phyloP scores from a whole-genome alignment of 2,113 vertebrate species.

The Chloropsis hardwickii region DNA sequence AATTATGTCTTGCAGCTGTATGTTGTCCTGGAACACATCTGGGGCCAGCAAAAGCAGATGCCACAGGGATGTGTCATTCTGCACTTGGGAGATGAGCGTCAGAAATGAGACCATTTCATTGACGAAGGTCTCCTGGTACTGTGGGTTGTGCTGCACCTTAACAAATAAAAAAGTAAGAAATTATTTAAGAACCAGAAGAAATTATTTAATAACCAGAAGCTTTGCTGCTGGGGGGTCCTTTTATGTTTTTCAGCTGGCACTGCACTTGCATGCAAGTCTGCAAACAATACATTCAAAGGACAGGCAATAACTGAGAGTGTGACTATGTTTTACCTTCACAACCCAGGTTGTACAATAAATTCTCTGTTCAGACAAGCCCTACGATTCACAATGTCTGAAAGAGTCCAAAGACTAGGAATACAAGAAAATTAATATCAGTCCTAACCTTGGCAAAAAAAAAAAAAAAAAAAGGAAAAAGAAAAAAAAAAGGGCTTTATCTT shows the following conservation, averaged over 20 bases:
- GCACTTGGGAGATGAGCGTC: constrained; percentile 68
- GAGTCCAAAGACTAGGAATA: neutral
- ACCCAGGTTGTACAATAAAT: neutral
- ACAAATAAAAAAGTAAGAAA: constrained; percentile 14
- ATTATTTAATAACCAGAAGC: neutral
- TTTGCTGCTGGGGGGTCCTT: neutral
- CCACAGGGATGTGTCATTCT: constrained; percentile 74
- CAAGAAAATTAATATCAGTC: neutral
- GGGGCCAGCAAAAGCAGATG: constrained; percentile 71
- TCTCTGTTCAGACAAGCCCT: constrained; percentile 5
- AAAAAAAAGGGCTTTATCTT: neutral
- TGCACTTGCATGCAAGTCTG: neutral
- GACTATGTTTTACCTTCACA: constrained; percentile 24
- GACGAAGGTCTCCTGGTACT: constrained; percentile 67
- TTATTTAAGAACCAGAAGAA: neutral
- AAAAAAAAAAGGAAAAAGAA: neutral
- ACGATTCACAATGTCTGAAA: neutral
- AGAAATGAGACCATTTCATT: constrained; percentile 59
- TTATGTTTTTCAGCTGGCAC: neutral
- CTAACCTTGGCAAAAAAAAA: neutral
- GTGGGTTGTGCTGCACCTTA: constrained; percentile 67
- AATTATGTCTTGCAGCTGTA: constrained; percentile 16
- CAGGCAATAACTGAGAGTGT: neutral
- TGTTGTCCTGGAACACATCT: constrained; percentile 57
- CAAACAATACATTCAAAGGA: neutral